Evolutionary conservation across 2,113 vertebrate genomes (phyloP).

Genomic region (Pseudorectes ferrugineus): DNA sequence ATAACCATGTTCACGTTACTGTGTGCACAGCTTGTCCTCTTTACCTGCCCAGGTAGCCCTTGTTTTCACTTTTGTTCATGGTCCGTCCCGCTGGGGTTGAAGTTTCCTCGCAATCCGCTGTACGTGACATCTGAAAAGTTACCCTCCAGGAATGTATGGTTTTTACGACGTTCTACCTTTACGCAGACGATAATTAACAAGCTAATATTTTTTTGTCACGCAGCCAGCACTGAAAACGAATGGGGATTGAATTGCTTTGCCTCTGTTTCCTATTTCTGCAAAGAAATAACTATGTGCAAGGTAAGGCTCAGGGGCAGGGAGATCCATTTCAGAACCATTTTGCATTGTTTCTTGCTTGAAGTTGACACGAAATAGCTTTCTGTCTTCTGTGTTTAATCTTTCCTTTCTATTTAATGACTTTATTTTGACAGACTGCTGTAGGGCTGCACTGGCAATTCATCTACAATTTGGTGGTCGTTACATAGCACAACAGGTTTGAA

Average conservation of each 20-base stretch:
- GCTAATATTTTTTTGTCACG: constrained; percentile 67
- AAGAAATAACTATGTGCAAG: constrained; percentile 83
- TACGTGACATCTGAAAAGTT: constrained; percentile 47
- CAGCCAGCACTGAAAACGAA: constrained; percentile 88
- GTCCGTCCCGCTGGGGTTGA: background rate
- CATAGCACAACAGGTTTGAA: background rate
- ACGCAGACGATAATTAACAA: constrained; percentile 57
- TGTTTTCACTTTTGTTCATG: constrained; percentile 67
- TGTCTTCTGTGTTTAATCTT: background rate
- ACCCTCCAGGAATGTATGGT: constrained; percentile 7
- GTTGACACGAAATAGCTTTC: background rate
- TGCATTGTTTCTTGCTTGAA: constrained; percentile 36
- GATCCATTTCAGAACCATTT: background rate
- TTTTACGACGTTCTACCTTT: constrained; percentile 43
- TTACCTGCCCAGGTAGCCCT: constrained; percentile 77
- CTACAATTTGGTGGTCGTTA: background rate
- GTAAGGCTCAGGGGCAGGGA: constrained; percentile 74
- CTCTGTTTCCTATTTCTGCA: constrained; percentile 85
- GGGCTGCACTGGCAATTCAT: background rate
- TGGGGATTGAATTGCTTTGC: constrained; percentile 91
- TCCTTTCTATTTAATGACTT: background rate
- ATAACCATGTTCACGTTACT: constrained; percentile 67
- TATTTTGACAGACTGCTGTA: background rate
- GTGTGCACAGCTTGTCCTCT: constrained; percentile 65
- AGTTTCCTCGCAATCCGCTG: constrained; percentile 49